Conservation (phyloP, 2,888 invertebrate species). For the Caradrina kadenii region DNA sequence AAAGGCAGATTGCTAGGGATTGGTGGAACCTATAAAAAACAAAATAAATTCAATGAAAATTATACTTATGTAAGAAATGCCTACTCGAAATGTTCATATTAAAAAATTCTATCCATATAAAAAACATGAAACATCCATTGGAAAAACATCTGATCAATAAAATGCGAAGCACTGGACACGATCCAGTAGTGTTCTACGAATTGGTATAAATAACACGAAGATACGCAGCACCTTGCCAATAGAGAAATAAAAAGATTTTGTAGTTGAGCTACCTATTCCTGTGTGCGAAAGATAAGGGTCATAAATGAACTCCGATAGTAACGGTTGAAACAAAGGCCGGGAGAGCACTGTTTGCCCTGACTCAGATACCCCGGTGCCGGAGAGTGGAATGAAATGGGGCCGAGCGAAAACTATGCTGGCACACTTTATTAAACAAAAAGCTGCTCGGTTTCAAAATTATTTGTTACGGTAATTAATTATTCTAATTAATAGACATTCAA, state of each 20-base stretch:
- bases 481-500: background rate
- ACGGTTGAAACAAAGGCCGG: constrained; percentile 72
- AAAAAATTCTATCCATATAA: constrained; percentile 1
- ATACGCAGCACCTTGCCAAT: constrained; percentile 40
- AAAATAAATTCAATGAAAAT: background rate
- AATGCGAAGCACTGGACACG: constrained; percentile 45
- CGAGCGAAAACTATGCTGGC: constrained; percentile 69
- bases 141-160: constrained; percentile 26
- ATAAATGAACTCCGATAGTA: constrained; percentile 71
- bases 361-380: constrained; percentile 68
- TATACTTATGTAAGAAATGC: background rate
- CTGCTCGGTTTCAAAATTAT: constrained; percentile 60
- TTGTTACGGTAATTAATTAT: constrained; percentile 3
- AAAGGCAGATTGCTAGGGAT: too few relatives aligned
- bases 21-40: background rate
- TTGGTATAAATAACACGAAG: constrained; percentile 42
- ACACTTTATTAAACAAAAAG: constrained; percentile 58
- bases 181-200: constrained; percentile 49
- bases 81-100: background rate
- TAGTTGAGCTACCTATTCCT: constrained; percentile 59
- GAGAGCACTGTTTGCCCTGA: constrained; percentile 76
- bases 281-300: constrained; percentile 67
- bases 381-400: constrained; percentile 67
- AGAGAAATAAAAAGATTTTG: constrained; percentile 57
- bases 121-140: constrained; percentile 22